Evolutionary conservation across 2,797 vertebrate species (phyloP), one percentile per base, ranked within the genome.

Genomic region (Iguana delicatissima): DNA sequence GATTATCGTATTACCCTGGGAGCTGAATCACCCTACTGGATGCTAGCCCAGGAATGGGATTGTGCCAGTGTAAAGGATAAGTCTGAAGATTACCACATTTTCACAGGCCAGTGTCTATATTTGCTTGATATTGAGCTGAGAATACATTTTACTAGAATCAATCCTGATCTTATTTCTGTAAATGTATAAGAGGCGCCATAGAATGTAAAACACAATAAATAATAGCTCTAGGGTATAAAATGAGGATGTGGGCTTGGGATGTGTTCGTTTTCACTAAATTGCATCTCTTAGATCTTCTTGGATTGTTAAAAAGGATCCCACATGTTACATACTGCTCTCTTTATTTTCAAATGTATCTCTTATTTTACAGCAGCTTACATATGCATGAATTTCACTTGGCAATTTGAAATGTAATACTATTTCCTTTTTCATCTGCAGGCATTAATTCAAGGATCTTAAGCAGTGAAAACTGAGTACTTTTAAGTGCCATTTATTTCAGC

Each of bases 11-110:
- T 77, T 84, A 64, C 24, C 52, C 55, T 74, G 38, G 35, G 8
- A 80, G 55, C 29, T 80, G 62, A 81, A 72, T 89, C 80, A 62
- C 35, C 16, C 42, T 77, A 77, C 22, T 89, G 87, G 80, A 84
- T 89, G 10, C 42, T 35, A n/a, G 55, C 42, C 81, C 69, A 77
- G 38, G 29, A 89, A 46, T 38, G 9, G 59, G 64, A 52, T 67
- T 42, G 52, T 77, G 42, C 72, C 81, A 84, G 42, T 42, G 14
- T 5, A 76, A 50, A 62, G 29, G 52, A 62, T 50, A 59, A 59
- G 8, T 42, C 80, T 32, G 50, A 81, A 72, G 13, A 81, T 4
- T 8, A 7, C 57, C 57, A 62, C 2, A 59, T 69, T 69, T 67
- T 42, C n/a, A 64, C 24, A n/a, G 10, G 64, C 22, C 73, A 69